Evolutionary conservation across 2,113 vertebrate genomes (phyloP).

Genomic region (Oryzias curvinotus): DNA sequence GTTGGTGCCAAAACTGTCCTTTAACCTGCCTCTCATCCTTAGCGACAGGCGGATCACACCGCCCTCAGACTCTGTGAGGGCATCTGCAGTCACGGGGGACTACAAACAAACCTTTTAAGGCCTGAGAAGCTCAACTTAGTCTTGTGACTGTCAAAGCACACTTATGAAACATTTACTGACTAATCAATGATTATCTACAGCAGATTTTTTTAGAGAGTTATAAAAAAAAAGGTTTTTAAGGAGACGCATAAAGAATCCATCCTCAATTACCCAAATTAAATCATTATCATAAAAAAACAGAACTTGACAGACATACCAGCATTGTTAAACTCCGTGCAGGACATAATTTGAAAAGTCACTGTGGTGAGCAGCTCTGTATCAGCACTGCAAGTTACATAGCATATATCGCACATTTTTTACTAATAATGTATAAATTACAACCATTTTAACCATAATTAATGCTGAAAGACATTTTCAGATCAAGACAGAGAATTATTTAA

Average conservation of each 20-base stretch:
- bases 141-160: conserved; percentile 31
- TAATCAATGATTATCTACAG: background rate
- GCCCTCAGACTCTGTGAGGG: conserved; percentile 21
- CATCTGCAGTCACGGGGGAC: conserved; percentile 21
- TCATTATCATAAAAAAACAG: no score
- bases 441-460: no score
- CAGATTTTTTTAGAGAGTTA: background rate
- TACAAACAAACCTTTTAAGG: conserved; percentile 31
- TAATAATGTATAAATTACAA: no score
- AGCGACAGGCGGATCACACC: conserved; percentile 15
- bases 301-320: no score
- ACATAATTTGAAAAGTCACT: no score
- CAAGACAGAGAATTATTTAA: no score
- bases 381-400: no score
- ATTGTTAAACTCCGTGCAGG: no score
- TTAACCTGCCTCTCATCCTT: conserved; percentile 61
- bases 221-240: background rate
- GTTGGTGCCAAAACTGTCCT: conserved; percentile 27
- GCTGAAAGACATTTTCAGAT: no score
- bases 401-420: no score
- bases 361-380: no score
- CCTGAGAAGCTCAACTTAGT: conserved; percentile 13
- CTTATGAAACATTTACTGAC: background rate
- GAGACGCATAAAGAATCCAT: background rate
- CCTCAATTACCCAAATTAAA: background rate